A percentile compares a stretch with the other conserved stretches of the same genome.
Conservation (phyloP, 2,797 vertebrate species). For the Capromys pilorides region DNA sequence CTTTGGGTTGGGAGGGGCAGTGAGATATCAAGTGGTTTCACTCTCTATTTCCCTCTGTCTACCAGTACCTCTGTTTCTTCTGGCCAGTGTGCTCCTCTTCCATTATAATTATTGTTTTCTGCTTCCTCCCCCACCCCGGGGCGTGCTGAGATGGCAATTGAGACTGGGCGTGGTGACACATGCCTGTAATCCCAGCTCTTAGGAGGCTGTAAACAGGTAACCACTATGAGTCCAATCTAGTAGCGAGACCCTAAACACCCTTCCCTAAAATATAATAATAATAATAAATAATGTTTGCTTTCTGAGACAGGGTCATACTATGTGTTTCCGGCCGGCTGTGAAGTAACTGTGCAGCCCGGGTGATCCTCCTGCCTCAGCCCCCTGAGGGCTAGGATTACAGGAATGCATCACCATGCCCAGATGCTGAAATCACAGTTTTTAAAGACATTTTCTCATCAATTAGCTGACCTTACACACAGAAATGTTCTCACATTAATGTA, state of each 20-base stretch:
- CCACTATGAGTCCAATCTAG: too few species aligned
- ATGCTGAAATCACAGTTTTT: background rate
- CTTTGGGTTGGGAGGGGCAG: background rate
- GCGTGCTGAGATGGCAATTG: too few species aligned
- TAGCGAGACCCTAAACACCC: too few species aligned
- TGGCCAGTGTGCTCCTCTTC: background rate
- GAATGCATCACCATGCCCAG: background rate
- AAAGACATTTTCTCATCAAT: background rate
- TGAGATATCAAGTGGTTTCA: background rate
- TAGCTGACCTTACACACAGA: background rate
- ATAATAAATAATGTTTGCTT: background rate
- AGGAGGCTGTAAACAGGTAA: too few species aligned
- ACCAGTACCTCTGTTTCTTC: background rate
- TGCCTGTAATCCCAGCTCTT: too few species aligned
- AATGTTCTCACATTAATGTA: background rate
- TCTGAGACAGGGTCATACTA: background rate
- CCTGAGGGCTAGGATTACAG: background rate
- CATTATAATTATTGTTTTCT: background rate
- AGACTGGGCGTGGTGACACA: too few species aligned
- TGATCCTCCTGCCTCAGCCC: background rate
- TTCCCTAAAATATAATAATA: too few species aligned
- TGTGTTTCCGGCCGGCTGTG: too few species aligned
- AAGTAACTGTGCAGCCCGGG: background rate
- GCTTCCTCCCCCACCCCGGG: too few species aligned
- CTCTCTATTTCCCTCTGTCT: background rate